Base-by-base conservation (phyloP, 2,888 invertebrate genomes). In the Lomographa bimaculata region DNA sequence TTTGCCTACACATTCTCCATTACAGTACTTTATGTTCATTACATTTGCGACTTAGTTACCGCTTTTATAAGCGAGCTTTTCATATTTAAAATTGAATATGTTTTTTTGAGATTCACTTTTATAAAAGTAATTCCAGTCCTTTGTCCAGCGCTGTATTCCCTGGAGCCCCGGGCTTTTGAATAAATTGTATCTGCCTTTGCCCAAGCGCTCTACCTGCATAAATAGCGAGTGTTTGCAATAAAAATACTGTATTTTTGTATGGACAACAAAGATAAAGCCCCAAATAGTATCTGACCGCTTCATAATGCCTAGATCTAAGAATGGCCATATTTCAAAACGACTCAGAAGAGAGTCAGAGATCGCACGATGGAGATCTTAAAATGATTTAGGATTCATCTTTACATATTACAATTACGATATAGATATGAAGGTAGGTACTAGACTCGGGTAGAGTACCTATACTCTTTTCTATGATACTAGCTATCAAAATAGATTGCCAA, bases 81-180 rank as follows among this genome's bases (percentile, higher is more conserved):
- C n/a, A n/a, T 42, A 50, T 56, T 49, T 46, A 57, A 61, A 47
- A 63, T 58, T 64, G 46, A 62, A 61, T 60, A 57, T 44, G 43
- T 47, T 57, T 54, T n/a, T 58, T 52, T 47, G 53, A 59, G 60
- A 60, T 66, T 66, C 57, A 46, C 45, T 54, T 52, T 60, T 57
- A 56, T 66, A 68, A 69, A 67, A 60, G 65, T 59, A 70, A 67
- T 72, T 66, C 60, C 44, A 60, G 59, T 27, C 64, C 64, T 63
- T 72, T 67, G 71, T 65, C 67, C 66, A 56, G 61, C 26, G 28
- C 34, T 44, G 44, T 56, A 56, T 65, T 62, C 66, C 54, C 52
- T 45, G 51, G 57, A 53, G 66, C 57, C 58, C 46, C 46, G 50
- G 59, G 62, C 58, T 59, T 63, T 59, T 66, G 65, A 70, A 74